Conservation (phyloP, 2,888 invertebrate species). For the Caenorhabditis sp. region DNA sequence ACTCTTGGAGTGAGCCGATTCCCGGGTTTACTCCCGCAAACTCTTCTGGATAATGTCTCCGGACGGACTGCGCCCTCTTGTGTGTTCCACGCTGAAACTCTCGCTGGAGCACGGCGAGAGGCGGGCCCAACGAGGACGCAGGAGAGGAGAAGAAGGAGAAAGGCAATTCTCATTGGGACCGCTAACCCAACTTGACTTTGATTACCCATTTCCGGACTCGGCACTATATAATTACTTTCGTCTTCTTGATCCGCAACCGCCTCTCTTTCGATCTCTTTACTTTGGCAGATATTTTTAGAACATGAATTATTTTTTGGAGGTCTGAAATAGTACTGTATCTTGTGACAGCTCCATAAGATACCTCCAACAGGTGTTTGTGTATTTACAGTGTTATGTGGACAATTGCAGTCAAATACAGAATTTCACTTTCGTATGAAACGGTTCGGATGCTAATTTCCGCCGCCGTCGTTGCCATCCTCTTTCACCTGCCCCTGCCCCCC, state of each 20-base stretch:
- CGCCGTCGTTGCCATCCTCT: no score
- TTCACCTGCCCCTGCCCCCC: no score
- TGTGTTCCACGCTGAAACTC: slow-evolving; percentile 8
- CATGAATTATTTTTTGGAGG: background rate
- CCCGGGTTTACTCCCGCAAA: slow-evolving; percentile 10
- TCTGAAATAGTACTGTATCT: background rate
- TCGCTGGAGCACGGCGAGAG: background rate
- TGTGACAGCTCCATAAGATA: no score
- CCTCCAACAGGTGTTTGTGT: no score
- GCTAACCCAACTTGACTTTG: slow-evolving; percentile 47
- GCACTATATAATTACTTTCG: slow-evolving; percentile 55
- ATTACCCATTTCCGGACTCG: slow-evolving; percentile 56
- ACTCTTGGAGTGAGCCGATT: slow-evolving; percentile 8
- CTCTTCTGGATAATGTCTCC: slow-evolving; percentile 7
- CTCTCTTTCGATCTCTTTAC: background rate
- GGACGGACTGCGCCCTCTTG: background rate
- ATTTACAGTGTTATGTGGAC: no score
- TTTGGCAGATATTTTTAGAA: background rate
- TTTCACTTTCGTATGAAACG: no score
- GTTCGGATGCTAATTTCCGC: no score
- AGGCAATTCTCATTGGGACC: slow-evolving; percentile 31
- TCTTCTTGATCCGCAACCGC: slow-evolving; percentile 18
- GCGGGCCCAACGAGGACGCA: no score
- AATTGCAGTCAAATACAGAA: no score
- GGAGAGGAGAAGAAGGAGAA: background rate